A percentile compares a stretch with the other conserved stretches of the same genome.
Evolutionary conservation across 92 coral and sea anemone genomes (phyloP).

Genomic region (Phenganax stokvisi): DNA sequence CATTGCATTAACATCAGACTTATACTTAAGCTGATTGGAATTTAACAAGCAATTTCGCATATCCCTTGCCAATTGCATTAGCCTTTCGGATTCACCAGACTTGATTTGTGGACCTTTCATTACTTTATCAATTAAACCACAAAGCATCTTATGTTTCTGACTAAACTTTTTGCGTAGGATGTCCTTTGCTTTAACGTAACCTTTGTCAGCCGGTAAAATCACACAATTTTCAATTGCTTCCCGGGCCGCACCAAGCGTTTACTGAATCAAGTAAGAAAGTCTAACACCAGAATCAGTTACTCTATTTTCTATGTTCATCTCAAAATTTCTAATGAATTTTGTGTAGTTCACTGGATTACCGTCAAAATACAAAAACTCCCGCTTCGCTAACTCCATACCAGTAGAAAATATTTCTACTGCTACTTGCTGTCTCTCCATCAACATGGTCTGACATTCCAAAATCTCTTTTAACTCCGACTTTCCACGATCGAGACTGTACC

Average conservation of each 20-base stretch:
- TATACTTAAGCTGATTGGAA: constrained; percentile 38
- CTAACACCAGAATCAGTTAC: constrained; percentile 23
- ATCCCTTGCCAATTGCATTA: constrained; percentile 46
- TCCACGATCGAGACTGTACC: neutral
- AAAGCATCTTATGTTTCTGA: constrained; percentile 43
- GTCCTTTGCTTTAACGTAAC: constrained; percentile 40
- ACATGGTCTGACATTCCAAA: constrained; percentile 5
- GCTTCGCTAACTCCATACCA: constrained; percentile 50
- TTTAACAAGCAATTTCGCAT: constrained; percentile 54
- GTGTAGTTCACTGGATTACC: constrained; percentile 50
- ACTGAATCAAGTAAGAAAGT: constrained; percentile 53
- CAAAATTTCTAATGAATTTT: constrained; percentile 56
- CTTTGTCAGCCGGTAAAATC: constrained; percentile 40
- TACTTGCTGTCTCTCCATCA: neutral
- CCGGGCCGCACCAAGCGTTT: constrained; percentile 44
- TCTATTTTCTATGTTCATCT: constrained; percentile 38
- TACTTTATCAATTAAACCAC: constrained; percentile 47
- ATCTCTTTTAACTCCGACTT: neutral
- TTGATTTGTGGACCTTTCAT: constrained; percentile 43
- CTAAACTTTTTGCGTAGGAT: constrained; percentile 49
- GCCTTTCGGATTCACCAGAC: constrained; percentile 39
- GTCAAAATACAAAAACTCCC: constrained; percentile 47
- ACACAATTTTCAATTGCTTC: constrained; percentile 59
- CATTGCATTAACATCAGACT: constrained; percentile 50
- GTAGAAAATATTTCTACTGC: constrained; percentile 9